phyloP scores from a whole-genome alignment of 2,797 vertebrate species.

The Tapera naevia region DNA sequence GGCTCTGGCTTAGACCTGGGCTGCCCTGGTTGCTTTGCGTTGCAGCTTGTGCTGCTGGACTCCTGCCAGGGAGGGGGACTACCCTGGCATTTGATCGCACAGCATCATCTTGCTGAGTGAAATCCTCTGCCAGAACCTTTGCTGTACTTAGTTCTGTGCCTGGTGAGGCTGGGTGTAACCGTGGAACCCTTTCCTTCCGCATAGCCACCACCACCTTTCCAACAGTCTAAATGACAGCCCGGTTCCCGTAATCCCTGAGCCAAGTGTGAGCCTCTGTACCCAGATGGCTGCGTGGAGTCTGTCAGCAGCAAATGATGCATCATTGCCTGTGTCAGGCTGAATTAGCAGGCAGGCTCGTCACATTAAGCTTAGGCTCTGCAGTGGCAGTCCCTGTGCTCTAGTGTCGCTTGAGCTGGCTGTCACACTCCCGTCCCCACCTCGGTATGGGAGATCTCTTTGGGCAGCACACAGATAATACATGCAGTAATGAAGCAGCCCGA shows the following conservation, averaged over 20 bases:
- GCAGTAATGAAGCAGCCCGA: conserved; percentile 18
- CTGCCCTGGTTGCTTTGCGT: neutral
- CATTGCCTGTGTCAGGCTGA: conserved; percentile 63
- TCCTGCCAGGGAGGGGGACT: rapidly evolving
- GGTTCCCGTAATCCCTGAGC: neutral
- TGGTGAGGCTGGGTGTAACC: neutral
- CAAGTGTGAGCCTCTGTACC: neutral
- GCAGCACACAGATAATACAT: neutral
- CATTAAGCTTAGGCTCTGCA: conserved; percentile 42
- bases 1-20: too few species aligned
- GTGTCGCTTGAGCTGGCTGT: conserved; percentile 57
- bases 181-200: neutral
- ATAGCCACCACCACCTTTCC: neutral
- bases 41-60: rapidly evolving
- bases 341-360: conserved; percentile 68
- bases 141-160: neutral
- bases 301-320: conserved; percentile 29
- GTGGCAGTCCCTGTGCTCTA: conserved; percentile 59
- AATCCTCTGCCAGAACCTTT: neutral
- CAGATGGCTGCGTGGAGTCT: neutral
- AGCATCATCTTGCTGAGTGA: rapidly evolving
- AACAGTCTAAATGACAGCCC: neutral
- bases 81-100: rapidly evolving
- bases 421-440: neutral
- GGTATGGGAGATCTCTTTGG: conserved; percentile 16